These are phyloP conservation scores for Pseudocheirus occidentalis DNA, from an alignment of 2,797 vertebrate genomes.

Conservation along the genomic window DNA sequence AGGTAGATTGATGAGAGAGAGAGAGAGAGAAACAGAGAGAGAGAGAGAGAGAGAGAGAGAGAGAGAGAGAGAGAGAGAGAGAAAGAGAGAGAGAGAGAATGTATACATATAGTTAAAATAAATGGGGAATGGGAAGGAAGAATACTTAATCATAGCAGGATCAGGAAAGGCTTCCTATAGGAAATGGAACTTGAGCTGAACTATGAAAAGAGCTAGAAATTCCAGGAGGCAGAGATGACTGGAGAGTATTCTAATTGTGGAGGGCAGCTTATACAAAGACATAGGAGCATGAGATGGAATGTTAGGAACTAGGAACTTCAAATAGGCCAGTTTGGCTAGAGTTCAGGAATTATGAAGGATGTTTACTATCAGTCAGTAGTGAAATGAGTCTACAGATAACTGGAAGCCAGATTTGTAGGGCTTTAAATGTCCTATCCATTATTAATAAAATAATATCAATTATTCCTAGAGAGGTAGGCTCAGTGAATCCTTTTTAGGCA, in stretches of 20 bases:
- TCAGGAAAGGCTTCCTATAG: neutral
- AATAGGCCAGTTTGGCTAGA: neutral
- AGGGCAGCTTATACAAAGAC: neutral
- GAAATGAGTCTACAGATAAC: neutral
- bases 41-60: too few species aligned
- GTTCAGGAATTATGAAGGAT: neutral
- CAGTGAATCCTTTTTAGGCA: neutral
- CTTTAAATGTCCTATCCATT: neutral
- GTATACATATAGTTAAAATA: neutral
- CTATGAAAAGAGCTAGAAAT: neutral
- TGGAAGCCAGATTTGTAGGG: neutral
- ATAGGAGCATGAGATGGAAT: neutral
- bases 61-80: too few species aligned
- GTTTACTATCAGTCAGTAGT: neutral
- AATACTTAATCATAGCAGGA: neutral
- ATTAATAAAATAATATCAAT: slow-evolving; percentile 1
- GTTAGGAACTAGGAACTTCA: neutral
- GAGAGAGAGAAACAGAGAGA: too few species aligned
- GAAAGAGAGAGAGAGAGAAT: too few species aligned
- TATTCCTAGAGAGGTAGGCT: slow-evolving; percentile 8
- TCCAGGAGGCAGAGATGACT: neutral
- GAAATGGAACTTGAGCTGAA: neutral
- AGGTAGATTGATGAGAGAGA: too few species aligned
- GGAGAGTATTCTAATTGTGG: neutral
- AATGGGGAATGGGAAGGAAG: neutral